A percentile compares a stretch with the other conserved stretches of the same genome.
phyloP scores from a whole-genome alignment of 2,113 vertebrate species.

The Oenanthe melanoleuca region DNA sequence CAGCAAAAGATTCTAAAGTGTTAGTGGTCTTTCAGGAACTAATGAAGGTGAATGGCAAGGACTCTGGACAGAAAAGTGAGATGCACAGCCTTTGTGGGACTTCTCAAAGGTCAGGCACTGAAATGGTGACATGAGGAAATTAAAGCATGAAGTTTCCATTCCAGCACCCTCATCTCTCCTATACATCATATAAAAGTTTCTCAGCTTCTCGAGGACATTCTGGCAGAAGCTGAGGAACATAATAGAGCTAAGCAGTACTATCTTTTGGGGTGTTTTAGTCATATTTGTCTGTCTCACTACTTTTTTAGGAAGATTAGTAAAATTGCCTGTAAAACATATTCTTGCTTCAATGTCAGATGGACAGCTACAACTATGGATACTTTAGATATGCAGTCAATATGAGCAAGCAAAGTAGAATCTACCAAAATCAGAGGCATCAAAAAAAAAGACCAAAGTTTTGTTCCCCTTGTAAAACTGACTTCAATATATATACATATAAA shows the following conservation, averaged over 20 bases:
- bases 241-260: neutral
- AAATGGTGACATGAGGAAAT: neutral
- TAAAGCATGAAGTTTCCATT: neutral
- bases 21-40: neutral
- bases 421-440: neutral
- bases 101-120: neutral
- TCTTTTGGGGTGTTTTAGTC: neutral
- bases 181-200: neutral
- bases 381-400: neutral
- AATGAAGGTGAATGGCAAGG: conserved; percentile 12
- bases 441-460: neutral
- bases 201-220: neutral
- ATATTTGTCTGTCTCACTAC: neutral
- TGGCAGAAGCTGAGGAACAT: neutral
- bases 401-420: neutral
- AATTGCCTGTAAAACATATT: neutral
- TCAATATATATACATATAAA: neutral
- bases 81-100: neutral
- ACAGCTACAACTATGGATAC: neutral
- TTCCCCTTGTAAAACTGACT: neutral
- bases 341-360: neutral
- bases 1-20: neutral
- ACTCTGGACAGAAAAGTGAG: neutral
- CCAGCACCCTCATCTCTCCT: neutral
- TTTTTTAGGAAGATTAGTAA: neutral